Base-by-base conservation (phyloP, 2,888 invertebrate species). In the Danaus chrysippus region DNA sequence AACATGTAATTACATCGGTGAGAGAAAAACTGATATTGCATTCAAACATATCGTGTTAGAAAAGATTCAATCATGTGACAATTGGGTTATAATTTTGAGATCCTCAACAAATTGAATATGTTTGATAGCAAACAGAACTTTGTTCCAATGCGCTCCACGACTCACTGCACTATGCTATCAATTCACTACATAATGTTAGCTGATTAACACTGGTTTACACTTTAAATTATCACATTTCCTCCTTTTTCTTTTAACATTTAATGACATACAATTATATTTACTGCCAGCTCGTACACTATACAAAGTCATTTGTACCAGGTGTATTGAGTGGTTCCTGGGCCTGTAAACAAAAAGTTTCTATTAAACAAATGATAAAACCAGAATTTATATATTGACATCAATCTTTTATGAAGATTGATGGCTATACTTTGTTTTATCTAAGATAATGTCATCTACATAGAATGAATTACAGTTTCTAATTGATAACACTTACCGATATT, bases 241-340 rank as follows among this genome's bases (percentile, higher is more conserved):
- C 86, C 84, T 84, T 82, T 91, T 91, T 79, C 91, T 86, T 87
- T 91, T 91, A 79, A 83, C 89, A 84, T 88, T 85, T 77, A 91
- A 81, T 74, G 87, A 87, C 77, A 91, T 79, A 80, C 83, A 83
- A 79, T 82, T 78, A 79, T 88, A 91, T 86, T 90, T 86, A 81
- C 90, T 90, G 74, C 91, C 89, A 64, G 84, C 83, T 76, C 76
- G 78, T 66, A 79, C 83, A 88, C 85, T 92, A 96, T 92, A 96
- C 95, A 91, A 94, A 95, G 79, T 95, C 95, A 87, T 95, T 95
- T 83, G 94, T 94, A 83, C 95, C 94, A 79, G 94, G 93, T 84
- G 93, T 94, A 76, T 94, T 96, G 82, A 96, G 93, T 71, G 96
- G 96, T 92, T 95, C 94, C 91, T 95, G 94, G 78, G 95, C 95